A percentile compares a stretch with the other conserved stretches of the same genome.
Conservation (phyloP, 2,797 vertebrate genomes). For the Liasis olivaceus region DNA sequence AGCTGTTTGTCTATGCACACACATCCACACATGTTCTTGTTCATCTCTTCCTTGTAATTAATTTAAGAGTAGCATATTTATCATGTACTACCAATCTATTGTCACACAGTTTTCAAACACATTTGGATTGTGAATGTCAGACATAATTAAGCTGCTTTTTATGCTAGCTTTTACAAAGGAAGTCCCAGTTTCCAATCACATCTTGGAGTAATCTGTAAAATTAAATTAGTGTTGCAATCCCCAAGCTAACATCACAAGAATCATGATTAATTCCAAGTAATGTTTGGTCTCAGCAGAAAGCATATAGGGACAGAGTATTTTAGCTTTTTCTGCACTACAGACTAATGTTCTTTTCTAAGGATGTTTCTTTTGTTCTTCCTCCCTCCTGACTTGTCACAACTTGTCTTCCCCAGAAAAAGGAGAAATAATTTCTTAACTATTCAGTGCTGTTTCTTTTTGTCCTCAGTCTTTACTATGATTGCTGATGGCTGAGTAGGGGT, state of each 20-base stretch:
- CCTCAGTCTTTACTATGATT: not conserved
- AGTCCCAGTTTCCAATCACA: conserved; percentile 20
- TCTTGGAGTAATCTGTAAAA: conserved; percentile 21
- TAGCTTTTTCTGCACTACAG: not conserved
- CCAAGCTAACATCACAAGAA: not conserved
- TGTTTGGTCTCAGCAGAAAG: not conserved
- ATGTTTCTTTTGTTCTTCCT: not conserved
- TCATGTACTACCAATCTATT: not conserved
- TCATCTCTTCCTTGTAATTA: not conserved
- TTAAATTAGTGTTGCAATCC: not conserved
- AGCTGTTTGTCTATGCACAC: not conserved
- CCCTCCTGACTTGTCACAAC: not conserved
- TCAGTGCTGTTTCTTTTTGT: not conserved
- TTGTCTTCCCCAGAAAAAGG: not conserved
- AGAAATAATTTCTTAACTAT: not conserved
- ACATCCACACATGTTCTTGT: not conserved
- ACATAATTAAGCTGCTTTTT: conserved; percentile 37
- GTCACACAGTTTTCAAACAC: conserved; percentile 28
- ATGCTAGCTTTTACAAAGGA: conserved; percentile 14
- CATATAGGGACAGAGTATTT: not conserved
- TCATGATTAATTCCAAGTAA: not conserved
- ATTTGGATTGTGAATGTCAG: conserved; percentile 13
- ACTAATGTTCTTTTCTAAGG: not conserved
- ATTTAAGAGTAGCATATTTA: conserved; percentile 21
- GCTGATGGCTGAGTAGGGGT: not conserved